These are phyloP conservation scores for Cremastinae sp. DNA, from an alignment of 2,888 invertebrate species.

Conservation along the genomic window DNA sequence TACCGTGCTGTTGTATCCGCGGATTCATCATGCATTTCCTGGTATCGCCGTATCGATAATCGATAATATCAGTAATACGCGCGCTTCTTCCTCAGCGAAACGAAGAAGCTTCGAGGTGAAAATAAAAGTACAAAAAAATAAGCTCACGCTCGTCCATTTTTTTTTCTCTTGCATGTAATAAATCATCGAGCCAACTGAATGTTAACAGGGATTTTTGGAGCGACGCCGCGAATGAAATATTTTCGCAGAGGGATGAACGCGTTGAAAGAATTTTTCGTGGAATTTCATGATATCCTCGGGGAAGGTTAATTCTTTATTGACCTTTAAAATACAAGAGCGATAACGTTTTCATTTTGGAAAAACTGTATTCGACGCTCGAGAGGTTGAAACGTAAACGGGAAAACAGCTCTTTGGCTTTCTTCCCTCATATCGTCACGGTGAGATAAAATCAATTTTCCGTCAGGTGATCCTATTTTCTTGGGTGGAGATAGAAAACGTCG, in stretches of 20 bases:
- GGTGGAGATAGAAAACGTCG: constrained; percentile 22
- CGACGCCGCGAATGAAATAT: too few relatives aligned
- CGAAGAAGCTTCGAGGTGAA: not conserved
- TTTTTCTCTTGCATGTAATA: not conserved
- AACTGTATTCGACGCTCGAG: not conserved
- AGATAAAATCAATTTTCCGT: constrained; percentile 56
- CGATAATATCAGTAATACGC: constrained; percentile 29
- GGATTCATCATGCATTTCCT: constrained; percentile 2
- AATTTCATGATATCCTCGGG: not conserved
- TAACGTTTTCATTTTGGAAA: constrained; percentile 6
- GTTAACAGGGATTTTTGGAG: too few relatives aligned
- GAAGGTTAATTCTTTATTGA: not conserved
- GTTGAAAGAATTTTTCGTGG: not conserved
- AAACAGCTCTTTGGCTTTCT: constrained; percentile 37
- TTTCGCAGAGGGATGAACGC: too few relatives aligned
- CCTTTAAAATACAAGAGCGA: not conserved
- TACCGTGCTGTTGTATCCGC: not conserved
- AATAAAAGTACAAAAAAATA: not conserved
- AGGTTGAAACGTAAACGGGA: constrained; percentile 10
- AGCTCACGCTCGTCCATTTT: not conserved
- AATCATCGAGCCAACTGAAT: too few relatives aligned
- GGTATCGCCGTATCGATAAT: constrained; percentile 24
- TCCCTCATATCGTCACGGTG: constrained; percentile 35
- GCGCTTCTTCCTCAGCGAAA: constrained; percentile 13
- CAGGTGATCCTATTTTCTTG: constrained; percentile 44